Percentiles rank a stretch among this genome's conserved stretches.
Evolutionary conservation across 1,140 invertebrate species (phyloP).

Genomic region (Laupala kohalensis): DNA sequence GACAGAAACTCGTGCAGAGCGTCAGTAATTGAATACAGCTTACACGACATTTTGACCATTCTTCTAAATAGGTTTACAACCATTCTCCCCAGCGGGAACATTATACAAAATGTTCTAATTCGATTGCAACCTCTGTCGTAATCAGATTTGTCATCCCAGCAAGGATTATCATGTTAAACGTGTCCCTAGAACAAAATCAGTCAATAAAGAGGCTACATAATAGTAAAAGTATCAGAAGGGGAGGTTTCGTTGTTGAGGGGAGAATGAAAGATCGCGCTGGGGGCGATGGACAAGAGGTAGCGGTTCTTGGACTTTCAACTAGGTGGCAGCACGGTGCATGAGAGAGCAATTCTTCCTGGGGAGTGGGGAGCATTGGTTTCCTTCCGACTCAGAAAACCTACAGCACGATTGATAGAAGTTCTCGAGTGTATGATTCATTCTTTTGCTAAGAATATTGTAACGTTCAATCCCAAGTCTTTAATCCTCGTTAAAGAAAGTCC

Average conservation of each 20-base stretch:
- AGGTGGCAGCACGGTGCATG: neutral
- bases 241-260: neutral
- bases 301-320: neutral
- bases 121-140: neutral
- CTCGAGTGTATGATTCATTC: too few species aligned
- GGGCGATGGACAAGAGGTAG: neutral
- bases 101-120: neutral
- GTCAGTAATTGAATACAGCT: neutral
- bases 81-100: neutral
- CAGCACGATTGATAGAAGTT: too few species aligned
- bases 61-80: neutral
- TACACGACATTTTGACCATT: neutral
- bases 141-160: neutral
- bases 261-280: neutral
- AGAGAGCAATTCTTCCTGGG: too few species aligned
- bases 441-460: too few species aligned
- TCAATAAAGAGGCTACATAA: neutral
- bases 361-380: too few species aligned
- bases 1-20: too few species aligned
- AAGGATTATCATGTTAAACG: neutral
- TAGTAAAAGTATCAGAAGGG: neutral
- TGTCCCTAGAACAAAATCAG: neutral
- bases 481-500: too few species aligned
- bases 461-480: too few species aligned
- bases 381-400: too few species aligned